These are phyloP conservation scores for Podilymbus podiceps DNA, from an alignment of 2,113 vertebrate species.

Conservation along the genomic window DNA sequence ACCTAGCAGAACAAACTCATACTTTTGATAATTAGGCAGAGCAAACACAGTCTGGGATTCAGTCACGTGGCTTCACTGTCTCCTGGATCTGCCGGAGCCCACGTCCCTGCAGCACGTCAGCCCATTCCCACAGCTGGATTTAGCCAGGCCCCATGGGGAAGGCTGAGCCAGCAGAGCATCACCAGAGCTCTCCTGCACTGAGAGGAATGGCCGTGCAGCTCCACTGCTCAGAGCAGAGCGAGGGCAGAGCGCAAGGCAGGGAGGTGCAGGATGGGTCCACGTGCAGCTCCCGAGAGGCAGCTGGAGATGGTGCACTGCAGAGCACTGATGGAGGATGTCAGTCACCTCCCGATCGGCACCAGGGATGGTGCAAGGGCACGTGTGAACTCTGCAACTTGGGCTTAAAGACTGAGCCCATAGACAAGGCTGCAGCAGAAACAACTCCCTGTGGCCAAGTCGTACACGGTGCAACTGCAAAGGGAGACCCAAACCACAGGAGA, in stretches of 20 bases:
- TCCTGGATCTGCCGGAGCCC: slow-evolving; percentile 3
- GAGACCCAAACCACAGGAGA: not conserved
- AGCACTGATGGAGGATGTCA: not conserved
- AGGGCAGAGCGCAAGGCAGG: not conserved
- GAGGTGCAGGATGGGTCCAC: not conserved
- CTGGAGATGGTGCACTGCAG: not conserved
- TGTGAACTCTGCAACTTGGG: not conserved
- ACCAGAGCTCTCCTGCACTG: not conserved
- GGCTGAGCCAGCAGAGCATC: not conserved
- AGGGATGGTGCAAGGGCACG: accelerated
- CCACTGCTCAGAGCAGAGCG: not conserved
- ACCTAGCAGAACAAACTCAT: slow-evolving; percentile 85
- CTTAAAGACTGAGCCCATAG: not conserved
- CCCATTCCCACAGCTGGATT: not conserved
- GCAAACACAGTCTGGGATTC: slow-evolving; percentile 80
- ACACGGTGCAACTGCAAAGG: not conserved
- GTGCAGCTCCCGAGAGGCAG: not conserved
- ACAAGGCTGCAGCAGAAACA: not conserved
- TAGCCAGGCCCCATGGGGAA: not conserved
- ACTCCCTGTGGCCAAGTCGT: not conserved
- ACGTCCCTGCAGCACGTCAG: not conserved
- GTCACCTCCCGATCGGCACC: accelerated
- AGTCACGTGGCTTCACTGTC: slow-evolving; percentile 41
- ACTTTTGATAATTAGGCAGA: slow-evolving; percentile 85
- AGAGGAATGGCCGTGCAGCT: not conserved